Conservation (phyloP, 92 coral and sea anemone species). For the Zoanthus solanderi region DNA sequence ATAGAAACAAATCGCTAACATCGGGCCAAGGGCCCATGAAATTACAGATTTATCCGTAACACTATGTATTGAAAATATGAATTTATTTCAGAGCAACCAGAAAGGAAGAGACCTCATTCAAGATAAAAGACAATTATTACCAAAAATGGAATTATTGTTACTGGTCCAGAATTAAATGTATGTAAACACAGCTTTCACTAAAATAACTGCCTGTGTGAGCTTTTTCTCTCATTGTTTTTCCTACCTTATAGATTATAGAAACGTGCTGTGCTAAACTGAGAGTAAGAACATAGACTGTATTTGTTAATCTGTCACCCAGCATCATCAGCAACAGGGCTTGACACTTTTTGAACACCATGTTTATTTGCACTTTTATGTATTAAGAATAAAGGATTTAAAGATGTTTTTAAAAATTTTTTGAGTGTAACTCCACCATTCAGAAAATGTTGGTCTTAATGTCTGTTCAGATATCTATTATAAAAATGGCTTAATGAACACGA, state of each 20-base stretch:
- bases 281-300: background rate
- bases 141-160: background rate
- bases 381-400: background rate
- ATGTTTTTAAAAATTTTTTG: background rate
- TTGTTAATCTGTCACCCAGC: background rate
- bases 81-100: no score
- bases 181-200: background rate
- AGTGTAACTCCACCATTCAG: no score
- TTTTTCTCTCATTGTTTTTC: background rate
- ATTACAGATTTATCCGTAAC: no score
- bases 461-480: no score
- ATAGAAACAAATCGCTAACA: no score
- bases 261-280: no score
- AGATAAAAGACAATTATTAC: background rate
- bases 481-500: no score
- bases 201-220: background rate
- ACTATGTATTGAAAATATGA: no score
- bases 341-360: background rate
- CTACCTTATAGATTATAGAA: no score
- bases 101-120: background rate
- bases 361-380: no score
- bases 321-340: background rate
- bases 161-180: conserved; percentile 1
- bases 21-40: no score
- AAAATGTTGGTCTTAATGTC: no score